Percentiles rank a stretch among this genome's conserved stretches.
These are phyloP conservation scores for Heptranchias perlo DNA, from an alignment of 2,113 vertebrate genomes.

Conservation along the genomic window DNA sequence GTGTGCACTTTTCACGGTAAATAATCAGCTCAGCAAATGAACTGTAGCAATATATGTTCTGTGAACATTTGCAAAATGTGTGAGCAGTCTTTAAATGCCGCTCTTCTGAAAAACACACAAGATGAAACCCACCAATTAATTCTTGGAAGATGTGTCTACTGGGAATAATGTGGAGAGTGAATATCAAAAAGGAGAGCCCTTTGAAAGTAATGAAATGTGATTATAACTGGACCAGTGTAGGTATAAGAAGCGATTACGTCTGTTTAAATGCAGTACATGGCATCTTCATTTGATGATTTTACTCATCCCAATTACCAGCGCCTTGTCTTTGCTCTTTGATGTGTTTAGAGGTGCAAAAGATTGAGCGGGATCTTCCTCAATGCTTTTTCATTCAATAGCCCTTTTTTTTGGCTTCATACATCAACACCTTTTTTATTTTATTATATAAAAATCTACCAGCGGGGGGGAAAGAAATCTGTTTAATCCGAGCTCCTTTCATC, in stretches of 20 bases:
- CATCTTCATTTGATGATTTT: conserved; percentile 51
- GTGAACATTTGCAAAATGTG: neutral
- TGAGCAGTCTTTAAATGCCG: neutral
- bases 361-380: conserved; percentile 44
- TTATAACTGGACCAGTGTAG: conserved; percentile 12
- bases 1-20: neutral
- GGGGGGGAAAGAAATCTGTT: conserved; percentile 57
- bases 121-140: conserved; percentile 18
- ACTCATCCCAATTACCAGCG: conserved; percentile 62
- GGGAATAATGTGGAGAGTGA: neutral
- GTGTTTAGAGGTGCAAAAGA: conserved; percentile 58
- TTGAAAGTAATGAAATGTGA: conserved; percentile 36
- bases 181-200: conserved; percentile 30
- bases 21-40: neutral
- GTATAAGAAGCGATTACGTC: conserved; percentile 41
- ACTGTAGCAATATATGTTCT: neutral
- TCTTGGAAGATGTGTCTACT: neutral
- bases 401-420: conserved; percentile 61
- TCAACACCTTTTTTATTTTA: conserved; percentile 76
- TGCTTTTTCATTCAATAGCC: conserved; percentile 64
- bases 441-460: conserved; percentile 44
- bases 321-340: conserved; percentile 64
- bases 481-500: conserved; percentile 75
- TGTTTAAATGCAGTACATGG: conserved; percentile 50
- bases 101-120: neutral